Base-by-base conservation (phyloP, 2,113 vertebrate genomes). In the Ictalurus furcatus region DNA sequence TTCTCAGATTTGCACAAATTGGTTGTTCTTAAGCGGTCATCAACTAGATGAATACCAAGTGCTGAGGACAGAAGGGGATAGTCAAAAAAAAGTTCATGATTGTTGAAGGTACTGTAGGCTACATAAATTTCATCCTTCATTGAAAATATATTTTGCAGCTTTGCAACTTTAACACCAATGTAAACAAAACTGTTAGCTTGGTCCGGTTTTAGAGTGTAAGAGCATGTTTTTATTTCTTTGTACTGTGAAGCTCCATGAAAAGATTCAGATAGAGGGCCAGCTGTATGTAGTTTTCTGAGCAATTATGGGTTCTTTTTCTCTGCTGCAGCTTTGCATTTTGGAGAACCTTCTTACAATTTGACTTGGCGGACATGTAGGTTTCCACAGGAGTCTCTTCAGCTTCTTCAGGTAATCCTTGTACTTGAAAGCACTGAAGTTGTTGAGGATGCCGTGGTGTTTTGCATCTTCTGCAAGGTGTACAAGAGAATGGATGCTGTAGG, bases 341-440 rank as follows among this genome's bases (percentile, higher is more conserved):
- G 52, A 71, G 17, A 90, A 40, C 13, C 86, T 73, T 58, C 74
- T 52, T 80, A 88, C 14, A 28, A 85, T 88, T 48, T 90, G 89
- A 6, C 74, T 74, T 34, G 87, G 63, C 6, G 85, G 89, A 34
- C 73, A 17, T 88, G 84, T 21, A 21, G 86, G 83, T 71, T 85
- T 85, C 69, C 74, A 82, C 16, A 90, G 87, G 14, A 90, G 74
- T 88, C 67, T 88, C 37, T 90, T 88, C 9, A 88, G 69, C n/a
- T 87, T 87, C 23, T 87, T 79, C 11, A 90, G 48, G 82, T 82
- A 61, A 40, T 90, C 87, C 76, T 90, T 79, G 61, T 71, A 90
- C 1, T 83, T 63, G 19, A 81, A 88, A 1, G 82, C 82, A 14
- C 71, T 86, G 40, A 88, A 52, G 4, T 88, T 52, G 23, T 89